These are phyloP conservation scores for Chromoteleia sp. DNA, from an alignment of 2,888 invertebrate species.

Conservation along the genomic window DNA sequence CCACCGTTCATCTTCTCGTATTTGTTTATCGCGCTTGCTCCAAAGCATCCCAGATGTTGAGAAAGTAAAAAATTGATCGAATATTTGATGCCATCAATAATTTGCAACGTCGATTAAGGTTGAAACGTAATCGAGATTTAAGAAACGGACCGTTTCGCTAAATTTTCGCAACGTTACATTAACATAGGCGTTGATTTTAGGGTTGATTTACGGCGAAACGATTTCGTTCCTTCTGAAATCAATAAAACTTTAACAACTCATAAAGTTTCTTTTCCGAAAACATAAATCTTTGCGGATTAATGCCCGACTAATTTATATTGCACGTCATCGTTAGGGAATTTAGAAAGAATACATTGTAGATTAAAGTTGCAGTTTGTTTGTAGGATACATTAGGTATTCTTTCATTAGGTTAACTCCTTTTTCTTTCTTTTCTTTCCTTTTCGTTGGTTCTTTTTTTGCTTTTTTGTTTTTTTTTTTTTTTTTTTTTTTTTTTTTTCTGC, in stretches of 20 bases:
- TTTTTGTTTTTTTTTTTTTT: not conserved
- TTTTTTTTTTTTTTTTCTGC: slow-evolving; percentile 25
- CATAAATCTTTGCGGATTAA: slow-evolving; percentile 65
- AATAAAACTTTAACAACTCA: slow-evolving; percentile 60
- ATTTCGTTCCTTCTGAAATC: slow-evolving; percentile 57
- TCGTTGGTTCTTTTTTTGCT: no score
- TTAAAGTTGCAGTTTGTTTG: slow-evolving; percentile 50
- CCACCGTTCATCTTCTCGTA: no score
- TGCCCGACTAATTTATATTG: slow-evolving; percentile 65
- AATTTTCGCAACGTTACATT: slow-evolving; percentile 31
- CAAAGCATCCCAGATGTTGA: no score
- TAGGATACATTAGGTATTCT: slow-evolving; percentile 46
- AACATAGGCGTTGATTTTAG: slow-evolving; percentile 33
- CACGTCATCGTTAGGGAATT: slow-evolving; percentile 47
- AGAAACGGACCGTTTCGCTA: slow-evolving; percentile 10
- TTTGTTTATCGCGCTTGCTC: no score
- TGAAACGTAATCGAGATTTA: no score
- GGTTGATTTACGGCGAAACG: slow-evolving; percentile 48
- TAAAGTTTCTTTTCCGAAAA: slow-evolving; percentile 44
- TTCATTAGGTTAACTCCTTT: slow-evolving; percentile 50
- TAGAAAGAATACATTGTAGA: slow-evolving; percentile 39
- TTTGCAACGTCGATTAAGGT: no score
- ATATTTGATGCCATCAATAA: no score
- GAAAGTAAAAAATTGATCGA: no score
- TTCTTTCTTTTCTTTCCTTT: not conserved